Evolutionary conservation across 2,888 invertebrate genomes (phyloP).

Genomic region (Quadroppia sp.): DNA sequence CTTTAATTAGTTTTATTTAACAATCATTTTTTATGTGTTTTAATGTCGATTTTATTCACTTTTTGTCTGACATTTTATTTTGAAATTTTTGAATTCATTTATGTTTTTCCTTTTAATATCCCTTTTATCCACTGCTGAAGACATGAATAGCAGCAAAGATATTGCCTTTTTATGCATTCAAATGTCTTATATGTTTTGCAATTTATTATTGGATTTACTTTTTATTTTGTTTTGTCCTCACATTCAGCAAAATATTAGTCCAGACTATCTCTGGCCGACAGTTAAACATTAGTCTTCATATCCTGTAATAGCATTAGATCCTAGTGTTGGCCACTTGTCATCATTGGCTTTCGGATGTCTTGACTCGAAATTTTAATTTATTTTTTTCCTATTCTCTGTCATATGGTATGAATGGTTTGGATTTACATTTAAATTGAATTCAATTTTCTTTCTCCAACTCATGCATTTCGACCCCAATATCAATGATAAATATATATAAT

Average conservation of each 20-base stretch:
- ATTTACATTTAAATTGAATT: constrained; percentile 23
- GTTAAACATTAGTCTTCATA: background rate
- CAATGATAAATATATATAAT: background rate
- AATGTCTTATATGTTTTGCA: background rate
- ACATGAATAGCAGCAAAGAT: background rate
- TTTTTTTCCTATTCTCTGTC: background rate
- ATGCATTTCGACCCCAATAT: background rate
- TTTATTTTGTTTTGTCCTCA: background rate
- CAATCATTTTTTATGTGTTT: background rate
- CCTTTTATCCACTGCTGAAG: background rate
- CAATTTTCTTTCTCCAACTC: background rate
- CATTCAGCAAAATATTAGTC: background rate
- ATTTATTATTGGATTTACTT: constrained; percentile 1
- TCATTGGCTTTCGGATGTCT: background rate
- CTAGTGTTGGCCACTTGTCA: constrained; percentile 12
- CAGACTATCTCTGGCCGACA: background rate
- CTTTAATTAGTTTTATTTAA: background rate
- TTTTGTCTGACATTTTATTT: background rate
- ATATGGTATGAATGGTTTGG: background rate
- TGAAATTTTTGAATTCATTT: background rate
- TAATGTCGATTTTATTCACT: no score
- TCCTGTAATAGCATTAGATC: constrained; percentile 17
- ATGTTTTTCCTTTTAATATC: background rate
- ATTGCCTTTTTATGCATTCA: constrained; percentile 12
- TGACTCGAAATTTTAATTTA: background rate